A percentile compares a stretch with the other conserved stretches of the same genome.
Conservation (phyloP, 2,888 invertebrate species). For the Coelogynopora nodosa region DNA sequence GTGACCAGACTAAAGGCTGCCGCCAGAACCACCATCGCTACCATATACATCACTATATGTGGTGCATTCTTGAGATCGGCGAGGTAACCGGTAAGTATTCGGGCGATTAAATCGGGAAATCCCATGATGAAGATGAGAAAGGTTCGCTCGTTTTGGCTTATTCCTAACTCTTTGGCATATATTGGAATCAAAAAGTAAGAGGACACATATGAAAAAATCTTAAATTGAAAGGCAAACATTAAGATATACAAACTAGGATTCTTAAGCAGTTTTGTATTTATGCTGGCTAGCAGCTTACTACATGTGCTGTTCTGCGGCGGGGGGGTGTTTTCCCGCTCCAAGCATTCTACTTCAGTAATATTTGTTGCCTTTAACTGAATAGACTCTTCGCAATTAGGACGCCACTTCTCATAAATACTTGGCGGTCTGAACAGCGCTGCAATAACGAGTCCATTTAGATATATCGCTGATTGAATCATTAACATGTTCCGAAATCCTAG, state of each 20-base stretch:
- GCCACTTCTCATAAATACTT: not conserved
- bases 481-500: not conserved
- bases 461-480: not conserved
- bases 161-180: not conserved
- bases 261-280: not conserved
- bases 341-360: not conserved
- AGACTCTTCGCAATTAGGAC: not conserved
- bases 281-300: not conserved
- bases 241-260: not conserved
- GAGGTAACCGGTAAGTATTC: not conserved
- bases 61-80: conserved; percentile 6
- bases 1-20: not conserved
- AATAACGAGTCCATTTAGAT: not conserved
- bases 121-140: not conserved
- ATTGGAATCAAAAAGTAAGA: not conserved
- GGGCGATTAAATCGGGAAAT: not conserved
- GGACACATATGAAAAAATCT: not conserved
- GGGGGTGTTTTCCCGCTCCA: not conserved
- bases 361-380: not conserved
- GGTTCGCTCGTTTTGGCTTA: not conserved
- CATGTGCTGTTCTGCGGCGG: not conserved
- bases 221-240: not conserved
- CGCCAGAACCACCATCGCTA: not conserved
- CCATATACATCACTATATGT: not conserved
- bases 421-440: not conserved